Conservation (phyloP, 1,140 invertebrate genomes). For the Acromyrmex charruanus region DNA sequence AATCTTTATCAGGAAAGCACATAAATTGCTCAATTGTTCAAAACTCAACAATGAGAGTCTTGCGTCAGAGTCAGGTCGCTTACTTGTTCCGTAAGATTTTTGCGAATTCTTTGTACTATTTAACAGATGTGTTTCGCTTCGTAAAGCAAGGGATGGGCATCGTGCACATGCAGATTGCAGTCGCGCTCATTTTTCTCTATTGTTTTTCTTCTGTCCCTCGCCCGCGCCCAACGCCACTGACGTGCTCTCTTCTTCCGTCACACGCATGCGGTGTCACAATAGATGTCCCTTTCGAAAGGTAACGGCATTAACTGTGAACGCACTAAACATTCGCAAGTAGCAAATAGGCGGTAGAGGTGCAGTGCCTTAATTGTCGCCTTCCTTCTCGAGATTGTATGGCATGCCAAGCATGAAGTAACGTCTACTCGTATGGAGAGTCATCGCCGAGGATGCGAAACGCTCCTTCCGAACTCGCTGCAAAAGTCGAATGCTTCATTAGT, state of each 20-base stretch:
- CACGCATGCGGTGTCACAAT: constrained; percentile 79
- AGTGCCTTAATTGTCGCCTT: constrained; percentile 83
- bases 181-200: constrained; percentile 63
- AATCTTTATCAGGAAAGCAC: neutral
- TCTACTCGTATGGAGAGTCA: constrained; percentile 67
- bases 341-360: constrained; percentile 78
- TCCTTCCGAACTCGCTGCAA: constrained; percentile 4
- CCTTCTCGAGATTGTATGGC: constrained; percentile 75
- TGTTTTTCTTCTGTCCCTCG: constrained; percentile 58
- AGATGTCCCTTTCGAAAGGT: constrained; percentile 75
- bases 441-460: constrained; percentile 52
- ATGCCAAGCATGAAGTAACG: constrained; percentile 73
- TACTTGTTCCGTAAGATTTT: constrained; percentile 46
- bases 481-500: constrained; percentile 52
- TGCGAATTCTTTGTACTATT: constrained; percentile 45
- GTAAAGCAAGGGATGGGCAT: constrained; percentile 68
- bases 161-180: constrained; percentile 67
- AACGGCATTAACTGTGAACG: constrained; percentile 77
- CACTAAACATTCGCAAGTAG: constrained; percentile 68
- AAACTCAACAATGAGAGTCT: neutral
- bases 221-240: constrained; percentile 61
- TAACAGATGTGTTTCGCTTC: constrained; percentile 68
- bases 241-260: constrained; percentile 66
- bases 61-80: neutral
- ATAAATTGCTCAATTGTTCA: constrained; percentile 2